Evolutionary conservation across 2,797 vertebrate genomes (phyloP).

Genomic region (Anniella stebbinsi): DNA sequence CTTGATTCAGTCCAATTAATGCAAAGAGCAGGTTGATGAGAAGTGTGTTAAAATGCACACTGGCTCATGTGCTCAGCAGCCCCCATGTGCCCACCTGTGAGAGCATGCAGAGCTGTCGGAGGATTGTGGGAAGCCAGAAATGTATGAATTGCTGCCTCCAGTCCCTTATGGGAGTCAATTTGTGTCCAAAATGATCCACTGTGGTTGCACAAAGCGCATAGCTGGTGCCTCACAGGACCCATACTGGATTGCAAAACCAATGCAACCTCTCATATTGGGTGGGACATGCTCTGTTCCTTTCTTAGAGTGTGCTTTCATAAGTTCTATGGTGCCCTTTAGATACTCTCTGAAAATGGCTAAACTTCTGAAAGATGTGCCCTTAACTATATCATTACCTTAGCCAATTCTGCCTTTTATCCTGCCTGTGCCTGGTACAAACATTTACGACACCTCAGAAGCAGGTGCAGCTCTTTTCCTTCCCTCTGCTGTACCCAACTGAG

Average conservation of each 20-base stretch:
- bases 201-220: background rate
- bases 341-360: background rate
- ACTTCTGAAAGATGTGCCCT: background rate
- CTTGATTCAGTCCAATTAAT: background rate
- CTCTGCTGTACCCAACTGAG: background rate
- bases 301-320: background rate
- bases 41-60: background rate
- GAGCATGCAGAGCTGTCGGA: background rate
- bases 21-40: conserved; percentile 20
- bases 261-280: too few species aligned
- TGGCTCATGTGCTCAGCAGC: background rate
- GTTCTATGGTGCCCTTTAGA: rapidly evolving
- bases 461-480: background rate
- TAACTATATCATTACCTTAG: background rate
- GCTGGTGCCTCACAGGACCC: background rate
- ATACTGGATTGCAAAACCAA: background rate
- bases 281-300: background rate
- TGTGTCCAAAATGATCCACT: background rate
- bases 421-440: background rate
- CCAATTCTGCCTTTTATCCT: background rate
- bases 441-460: background rate
- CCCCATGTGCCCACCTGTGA: background rate
- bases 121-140: background rate
- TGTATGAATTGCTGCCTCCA: background rate
- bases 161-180: background rate